Conservation (phyloP, 2,888 invertebrate genomes). For the Ligdia adustata region DNA sequence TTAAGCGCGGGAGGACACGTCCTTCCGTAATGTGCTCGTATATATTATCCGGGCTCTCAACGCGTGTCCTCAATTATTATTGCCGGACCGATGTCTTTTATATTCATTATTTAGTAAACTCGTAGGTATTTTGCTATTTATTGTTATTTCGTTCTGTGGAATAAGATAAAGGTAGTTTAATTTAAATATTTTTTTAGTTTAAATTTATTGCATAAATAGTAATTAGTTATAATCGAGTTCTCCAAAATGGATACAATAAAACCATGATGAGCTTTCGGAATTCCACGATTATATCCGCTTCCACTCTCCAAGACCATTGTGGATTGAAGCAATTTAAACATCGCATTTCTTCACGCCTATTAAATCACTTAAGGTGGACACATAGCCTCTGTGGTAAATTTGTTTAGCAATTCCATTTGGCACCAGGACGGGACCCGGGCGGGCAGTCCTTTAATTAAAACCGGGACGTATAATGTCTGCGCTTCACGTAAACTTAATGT, state of each 20-base stretch:
- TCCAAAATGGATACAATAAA: too few relatives aligned
- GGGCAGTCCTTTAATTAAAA: slow-evolving; percentile 83
- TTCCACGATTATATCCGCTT: slow-evolving; percentile 33
- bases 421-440: slow-evolving; percentile 59
- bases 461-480: slow-evolving; percentile 76
- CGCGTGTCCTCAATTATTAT: slow-evolving; percentile 79
- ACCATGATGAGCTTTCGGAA: slow-evolving; percentile 32
- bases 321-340: slow-evolving; percentile 70
- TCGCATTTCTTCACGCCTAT: slow-evolving; percentile 81
- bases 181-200: too few relatives aligned
- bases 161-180: too few relatives aligned
- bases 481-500: slow-evolving; percentile 79
- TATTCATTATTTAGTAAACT: slow-evolving; percentile 18
- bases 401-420: slow-evolving; percentile 83
- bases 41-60: slow-evolving; percentile 75
- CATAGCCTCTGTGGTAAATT: slow-evolving; percentile 79
- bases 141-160: too few relatives aligned
- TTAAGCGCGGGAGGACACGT: slow-evolving; percentile 79
- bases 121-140: slow-evolving; percentile 4
- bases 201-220: too few relatives aligned
- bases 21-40: slow-evolving; percentile 80
- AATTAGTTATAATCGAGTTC: too few relatives aligned
- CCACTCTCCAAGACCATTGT: slow-evolving; percentile 48
- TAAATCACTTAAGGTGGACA: slow-evolving; percentile 85
- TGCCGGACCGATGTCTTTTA: slow-evolving; percentile 46